Evolutionary conservation across 2,797 vertebrate genomes (phyloP), one percentile per base, ranked within the genome.

Genomic region (Spondyliosoma cantharus): DNA sequence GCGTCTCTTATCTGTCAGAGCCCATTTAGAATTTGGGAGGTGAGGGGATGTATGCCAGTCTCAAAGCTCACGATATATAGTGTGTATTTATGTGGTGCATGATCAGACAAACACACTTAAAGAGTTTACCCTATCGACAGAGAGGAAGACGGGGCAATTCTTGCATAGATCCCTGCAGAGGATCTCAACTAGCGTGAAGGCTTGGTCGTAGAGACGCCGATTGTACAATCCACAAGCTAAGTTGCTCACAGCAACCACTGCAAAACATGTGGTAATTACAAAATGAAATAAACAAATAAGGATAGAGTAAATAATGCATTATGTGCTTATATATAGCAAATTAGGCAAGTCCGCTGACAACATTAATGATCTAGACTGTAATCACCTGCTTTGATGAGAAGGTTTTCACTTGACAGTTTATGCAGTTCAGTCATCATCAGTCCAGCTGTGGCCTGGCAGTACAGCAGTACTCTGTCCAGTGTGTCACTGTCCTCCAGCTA

Each of bases 141-240:
- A 86, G 22, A 97, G 86, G 0, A 94, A 92, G 0, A 60, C 57
- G 0, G 90, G 86, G 19, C 80, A 79, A 32, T 91, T 91, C 71
- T 93, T 95, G 75, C 76, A 82, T 20, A 97, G 81, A 62, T 93
- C 85, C 68, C 79, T 87, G 87, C 96, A 97, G 49, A 98, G 48
- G 25, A 95, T 94, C 83, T 96, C 94, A 0, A 93, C 93, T 46
- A 97, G 43, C 0, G 86, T 90, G 83, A 94, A 94, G 61, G 95
- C 96, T 83, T 96, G 95, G 0, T 93, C 75, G 43, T 96, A 96
- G 15, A 96, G 93, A 76, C 93, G 95, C 53, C 91, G 94, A 89
- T 92, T 96, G 79, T 96, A 97, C 89, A 99, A 93, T 69, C 94
- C 94, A 72, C 96, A 96, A 20, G 94, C 94, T 71, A 98, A 85